These are phyloP conservation scores for Platyscapa corneri DNA, from an alignment of 1,140 invertebrate species.

Conservation along the genomic window DNA sequence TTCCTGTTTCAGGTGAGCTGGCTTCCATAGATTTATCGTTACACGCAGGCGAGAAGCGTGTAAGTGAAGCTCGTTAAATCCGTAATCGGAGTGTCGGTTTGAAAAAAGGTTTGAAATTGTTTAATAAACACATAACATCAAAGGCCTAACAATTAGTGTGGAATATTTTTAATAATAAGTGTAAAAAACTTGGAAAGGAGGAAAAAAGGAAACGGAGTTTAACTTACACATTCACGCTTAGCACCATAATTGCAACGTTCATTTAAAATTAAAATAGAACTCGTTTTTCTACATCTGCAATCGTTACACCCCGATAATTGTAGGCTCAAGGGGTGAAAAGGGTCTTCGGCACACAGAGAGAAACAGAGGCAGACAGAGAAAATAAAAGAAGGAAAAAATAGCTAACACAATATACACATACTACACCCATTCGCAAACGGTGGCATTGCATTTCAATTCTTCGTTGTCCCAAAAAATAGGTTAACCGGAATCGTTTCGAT, in stretches of 20 bases:
- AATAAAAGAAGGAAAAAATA: slow-evolving; percentile 29
- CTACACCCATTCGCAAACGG: slow-evolving; percentile 14
- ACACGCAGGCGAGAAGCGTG: background rate
- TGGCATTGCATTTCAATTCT: slow-evolving; percentile 44
- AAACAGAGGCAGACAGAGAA: background rate
- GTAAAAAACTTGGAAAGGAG: background rate
- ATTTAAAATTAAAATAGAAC: slow-evolving; percentile 49
- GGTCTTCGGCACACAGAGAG: slow-evolving; percentile 10
- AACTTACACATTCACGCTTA: slow-evolving; percentile 2
- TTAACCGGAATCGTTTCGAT: slow-evolving; percentile 31
- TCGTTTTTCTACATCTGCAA: slow-evolving; percentile 50
- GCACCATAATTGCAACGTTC: slow-evolving; percentile 40
- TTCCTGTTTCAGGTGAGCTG: slow-evolving; percentile 36
- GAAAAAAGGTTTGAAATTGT: background rate
- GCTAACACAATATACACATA: slow-evolving; percentile 12
- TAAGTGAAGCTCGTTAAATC: background rate
- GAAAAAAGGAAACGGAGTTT: background rate
- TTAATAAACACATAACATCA: background rate
- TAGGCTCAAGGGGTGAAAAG: slow-evolving; percentile 44
- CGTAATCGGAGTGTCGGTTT: background rate
- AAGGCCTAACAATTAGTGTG: slow-evolving; percentile 3
- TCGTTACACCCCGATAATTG: slow-evolving; percentile 52
- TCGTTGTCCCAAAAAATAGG: slow-evolving; percentile 27
- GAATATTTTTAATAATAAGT: background rate
- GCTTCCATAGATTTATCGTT: background rate